Base-by-base conservation (phyloP, 1,140 invertebrate species). In the Oryctes rhinoceros region DNA sequence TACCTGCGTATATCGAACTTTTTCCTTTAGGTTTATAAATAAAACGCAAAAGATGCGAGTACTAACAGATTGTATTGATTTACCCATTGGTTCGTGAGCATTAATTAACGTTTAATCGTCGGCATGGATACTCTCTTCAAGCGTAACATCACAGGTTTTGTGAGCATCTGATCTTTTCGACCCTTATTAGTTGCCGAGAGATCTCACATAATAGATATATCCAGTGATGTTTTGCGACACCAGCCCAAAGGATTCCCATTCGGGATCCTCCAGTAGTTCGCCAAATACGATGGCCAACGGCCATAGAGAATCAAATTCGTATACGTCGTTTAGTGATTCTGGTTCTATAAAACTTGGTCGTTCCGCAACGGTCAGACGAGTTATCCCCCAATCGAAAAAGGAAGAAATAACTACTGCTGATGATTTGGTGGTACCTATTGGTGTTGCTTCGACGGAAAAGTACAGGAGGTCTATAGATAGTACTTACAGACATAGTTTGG, bases 401-500 rank as follows among this genome's bases (percentile, higher is more conserved):
- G 49, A 79, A 6, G 44, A 78, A 18, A 82, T 44, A n/a, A 80
- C 35, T 20, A 81, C 65, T 24, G 75, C 59, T 10, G 76, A 47
- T 76, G 53, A 77, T 49, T 24, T 67, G 44, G 53, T 65, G 37
- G 44, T 77, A 20, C 74, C 74, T 39, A 15, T 76, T 76, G 7
- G 9, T 3, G 13, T 78, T 65, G 62, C 35, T 24, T 59, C 35
- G n/a, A 20, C 78, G 3, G 83, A 84, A 44, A 81, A 83, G 62
- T 84, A 83, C 78, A 80, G 86, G 67, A 80, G 83, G 78, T 86
- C 85, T 53, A 80, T 84, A 78, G 83, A 87, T 78, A 85, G 84
- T 83, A 82, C 81, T 6, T 85, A 84, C 48, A 83, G 86, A 49
- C 84, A 84, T 44, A 87, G 87, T 80, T 81, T 87, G 75, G 86